Percentiles rank a stretch among this genome's conserved stretches.
These are phyloP conservation scores for Bradypodion pumilum DNA, from an alignment of 2,797 vertebrate genomes.

Conservation along the genomic window DNA sequence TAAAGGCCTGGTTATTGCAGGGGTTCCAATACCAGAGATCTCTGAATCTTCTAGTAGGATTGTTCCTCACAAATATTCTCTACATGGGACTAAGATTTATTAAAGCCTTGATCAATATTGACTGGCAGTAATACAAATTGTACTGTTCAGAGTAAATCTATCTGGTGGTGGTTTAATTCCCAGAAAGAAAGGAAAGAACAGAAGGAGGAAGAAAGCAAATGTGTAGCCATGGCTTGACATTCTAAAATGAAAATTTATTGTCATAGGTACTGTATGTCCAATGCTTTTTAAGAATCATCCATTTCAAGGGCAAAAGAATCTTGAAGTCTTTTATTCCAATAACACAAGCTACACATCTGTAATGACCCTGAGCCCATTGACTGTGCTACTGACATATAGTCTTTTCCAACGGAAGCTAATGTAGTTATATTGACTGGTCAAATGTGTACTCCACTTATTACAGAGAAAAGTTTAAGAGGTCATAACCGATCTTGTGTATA, in stretches of 20 bases:
- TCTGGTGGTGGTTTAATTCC: not conserved
- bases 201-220: not conserved
- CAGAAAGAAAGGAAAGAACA: not conserved
- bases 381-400: not conserved
- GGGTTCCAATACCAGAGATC: too few species aligned
- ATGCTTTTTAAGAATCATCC: not conserved
- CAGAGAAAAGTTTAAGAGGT: not conserved
- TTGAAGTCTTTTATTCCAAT: not conserved
- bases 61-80: not conserved
- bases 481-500: not conserved
- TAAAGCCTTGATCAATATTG: not conserved
- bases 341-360: not conserved
- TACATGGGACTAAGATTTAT: not conserved
- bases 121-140: not conserved
- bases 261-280: not conserved
- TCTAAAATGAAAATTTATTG: not conserved
- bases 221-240: not conserved
- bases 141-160: not conserved
- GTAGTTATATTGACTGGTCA: not conserved
- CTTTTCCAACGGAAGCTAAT: not conserved
- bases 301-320: constrained; percentile 11
- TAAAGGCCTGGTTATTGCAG: too few species aligned
- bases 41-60: not conserved
- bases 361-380: not conserved
- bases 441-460: not conserved